phyloP scores from a whole-genome alignment of 2,113 vertebrate genomes.

The Aphelocoma coerulescens region DNA sequence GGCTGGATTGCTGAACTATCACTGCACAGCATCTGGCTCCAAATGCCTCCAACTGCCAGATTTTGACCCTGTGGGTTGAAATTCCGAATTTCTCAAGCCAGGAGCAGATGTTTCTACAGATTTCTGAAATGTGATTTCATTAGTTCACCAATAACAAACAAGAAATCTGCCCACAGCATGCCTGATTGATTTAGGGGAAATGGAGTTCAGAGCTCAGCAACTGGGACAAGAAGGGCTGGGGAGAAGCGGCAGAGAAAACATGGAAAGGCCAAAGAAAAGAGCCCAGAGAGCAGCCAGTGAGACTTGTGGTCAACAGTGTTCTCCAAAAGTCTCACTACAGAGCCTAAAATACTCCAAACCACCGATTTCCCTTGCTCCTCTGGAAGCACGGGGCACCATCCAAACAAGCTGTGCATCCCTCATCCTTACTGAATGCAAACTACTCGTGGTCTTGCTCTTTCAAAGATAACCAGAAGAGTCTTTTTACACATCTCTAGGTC shows the following conservation, averaged over 20 bases:
- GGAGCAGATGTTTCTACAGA: background rate
- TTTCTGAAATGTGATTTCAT: background rate
- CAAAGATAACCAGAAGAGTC: background rate
- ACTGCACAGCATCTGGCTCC: background rate
- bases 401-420: background rate
- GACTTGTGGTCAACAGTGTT: rapidly evolving
- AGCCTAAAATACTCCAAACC: background rate
- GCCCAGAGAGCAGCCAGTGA: background rate
- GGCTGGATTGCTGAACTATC: background rate
- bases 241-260: background rate
- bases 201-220: rapidly evolving
- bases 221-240: background rate
- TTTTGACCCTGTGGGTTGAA: background rate
- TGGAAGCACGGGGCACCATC: background rate
- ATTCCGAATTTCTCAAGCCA: background rate
- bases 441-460: background rate
- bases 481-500: background rate
- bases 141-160: background rate
- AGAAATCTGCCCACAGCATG: background rate
- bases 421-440: background rate
- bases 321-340: background rate
- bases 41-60: background rate
- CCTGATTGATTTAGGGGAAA: background rate
- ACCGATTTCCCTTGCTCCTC: background rate
- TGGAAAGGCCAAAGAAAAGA: background rate